Evolutionary conservation across 2,888 invertebrate species (phyloP), one percentile per base, ranked within the genome.

Genomic region (Disparrhopalites patrizii): DNA sequence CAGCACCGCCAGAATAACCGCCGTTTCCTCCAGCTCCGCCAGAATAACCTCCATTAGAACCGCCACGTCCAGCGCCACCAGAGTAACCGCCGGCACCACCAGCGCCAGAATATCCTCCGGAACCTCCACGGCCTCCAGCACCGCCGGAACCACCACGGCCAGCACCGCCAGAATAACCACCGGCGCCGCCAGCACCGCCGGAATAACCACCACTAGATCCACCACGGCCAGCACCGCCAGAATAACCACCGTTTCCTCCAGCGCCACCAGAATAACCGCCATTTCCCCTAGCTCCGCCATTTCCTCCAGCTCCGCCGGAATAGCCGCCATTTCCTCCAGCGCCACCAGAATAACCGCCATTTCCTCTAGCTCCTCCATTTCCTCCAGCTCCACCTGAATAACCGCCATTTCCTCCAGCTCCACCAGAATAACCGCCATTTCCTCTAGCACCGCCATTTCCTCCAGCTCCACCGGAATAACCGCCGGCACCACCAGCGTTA

Each of bases 131-230:
- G 15, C 36, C 36, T 7, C 36, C 15, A 36, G 36, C 36, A 36
- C 36, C 36, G n/a, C 50, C 50, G 50, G 20, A 18, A 50, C n/a
- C 50, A 50, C 50, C 50, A 23, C n/a, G 7, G 10, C 50, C 50
- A 23, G 50, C 50, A 8, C 18, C 50, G 20, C 20, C 50, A 36
- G 36, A 36, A 36, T 15, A 7, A 10, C 36, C 36, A 36, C 36
- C 8, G 15, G 36, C 36, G 15, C 36, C 36, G 36, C 36, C 15
- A 36, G 36, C 36, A 36, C 36, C 36, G n/a, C 50, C 50, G 50
- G 20, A 18, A 50, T 20, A 50, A 18, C 50, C 50, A 23, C 50
- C 50, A 23, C 8, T n/a, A n/a, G n/a, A n/a, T n/a, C n/a, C 50
- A 50, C 50, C 50, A 23, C n/a, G 7, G 10, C 50, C 50, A 23